Conservation (phyloP, 2,797 vertebrate genomes). For the Centropyge bicolor region DNA sequence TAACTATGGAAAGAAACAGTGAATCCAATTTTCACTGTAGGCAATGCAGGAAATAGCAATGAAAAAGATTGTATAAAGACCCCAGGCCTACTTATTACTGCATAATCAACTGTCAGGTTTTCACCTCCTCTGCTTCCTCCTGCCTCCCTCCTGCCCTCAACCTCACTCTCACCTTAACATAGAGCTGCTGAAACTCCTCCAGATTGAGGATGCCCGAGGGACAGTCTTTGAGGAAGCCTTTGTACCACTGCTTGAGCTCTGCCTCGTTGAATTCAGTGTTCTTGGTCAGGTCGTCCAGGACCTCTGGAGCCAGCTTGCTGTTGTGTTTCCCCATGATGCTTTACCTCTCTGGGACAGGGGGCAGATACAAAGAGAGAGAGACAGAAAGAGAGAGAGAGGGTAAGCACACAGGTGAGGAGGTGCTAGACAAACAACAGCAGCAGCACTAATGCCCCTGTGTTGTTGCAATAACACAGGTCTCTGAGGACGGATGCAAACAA, state of each 20-base stretch:
- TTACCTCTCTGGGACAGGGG: slow-evolving; percentile 57
- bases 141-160: neutral
- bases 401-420: slow-evolving; percentile 36
- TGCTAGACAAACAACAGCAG: slow-evolving; percentile 51
- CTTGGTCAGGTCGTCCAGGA: slow-evolving; percentile 96
- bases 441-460: slow-evolving; percentile 19
- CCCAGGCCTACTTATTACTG: too few relatives aligned
- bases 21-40: neutral
- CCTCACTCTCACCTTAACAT: slow-evolving; percentile 90
- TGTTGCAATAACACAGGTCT: slow-evolving; percentile 36
- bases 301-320: slow-evolving; percentile 97
- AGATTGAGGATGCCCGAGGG: slow-evolving; percentile 97
- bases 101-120: neutral
- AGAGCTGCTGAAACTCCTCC: slow-evolving; percentile 99
- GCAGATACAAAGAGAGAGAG: neutral
- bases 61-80: neutral
- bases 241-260: slow-evolving; percentile 99
- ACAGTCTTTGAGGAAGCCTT: slow-evolving; percentile 98
- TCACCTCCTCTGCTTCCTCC: too few relatives aligned
- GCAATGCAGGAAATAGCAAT: neutral
- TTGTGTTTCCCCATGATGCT: slow-evolving; percentile 95
- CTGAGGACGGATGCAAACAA: slow-evolving; percentile 44
- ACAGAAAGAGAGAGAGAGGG: neutral
- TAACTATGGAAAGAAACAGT: neutral
- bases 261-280: slow-evolving; percentile 97